Evolutionary conservation across 2,113 vertebrate species (phyloP).

Genomic region (Brevimyrus niger): DNA sequence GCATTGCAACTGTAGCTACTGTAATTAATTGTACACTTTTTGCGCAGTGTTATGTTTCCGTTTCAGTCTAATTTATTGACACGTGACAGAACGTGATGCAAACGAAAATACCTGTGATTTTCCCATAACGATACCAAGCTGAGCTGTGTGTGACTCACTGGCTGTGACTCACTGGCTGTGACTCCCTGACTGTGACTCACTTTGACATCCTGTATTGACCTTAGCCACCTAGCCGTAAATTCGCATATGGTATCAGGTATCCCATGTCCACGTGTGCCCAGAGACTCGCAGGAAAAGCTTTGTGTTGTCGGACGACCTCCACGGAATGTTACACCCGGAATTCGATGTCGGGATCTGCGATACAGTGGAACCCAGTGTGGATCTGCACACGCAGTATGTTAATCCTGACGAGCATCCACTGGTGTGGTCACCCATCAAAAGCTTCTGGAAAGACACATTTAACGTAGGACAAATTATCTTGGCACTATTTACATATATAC

Average conservation of each 20-base stretch:
- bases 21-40: neutral
- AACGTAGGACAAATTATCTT: neutral
- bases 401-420: neutral
- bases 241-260: constrained; percentile 27
- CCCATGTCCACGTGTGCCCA: too few species aligned
- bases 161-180: neutral
- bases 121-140: neutral
- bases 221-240: neutral
- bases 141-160: neutral
- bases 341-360: neutral
- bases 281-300: constrained; percentile 8
- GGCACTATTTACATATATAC: neutral
- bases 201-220: neutral
- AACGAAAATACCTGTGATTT: neutral
- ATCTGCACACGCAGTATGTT: neutral
- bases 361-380: neutral
- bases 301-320: neutral
- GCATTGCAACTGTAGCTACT: neutral
- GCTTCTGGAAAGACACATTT: neutral
- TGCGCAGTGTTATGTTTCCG: neutral
- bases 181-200: neutral
- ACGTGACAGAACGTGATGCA: neutral
- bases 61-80: neutral
- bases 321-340: neutral
- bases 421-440: neutral